Conservation (phyloP, 2,113 vertebrate species). For the Mormyrus iriodes region DNA sequence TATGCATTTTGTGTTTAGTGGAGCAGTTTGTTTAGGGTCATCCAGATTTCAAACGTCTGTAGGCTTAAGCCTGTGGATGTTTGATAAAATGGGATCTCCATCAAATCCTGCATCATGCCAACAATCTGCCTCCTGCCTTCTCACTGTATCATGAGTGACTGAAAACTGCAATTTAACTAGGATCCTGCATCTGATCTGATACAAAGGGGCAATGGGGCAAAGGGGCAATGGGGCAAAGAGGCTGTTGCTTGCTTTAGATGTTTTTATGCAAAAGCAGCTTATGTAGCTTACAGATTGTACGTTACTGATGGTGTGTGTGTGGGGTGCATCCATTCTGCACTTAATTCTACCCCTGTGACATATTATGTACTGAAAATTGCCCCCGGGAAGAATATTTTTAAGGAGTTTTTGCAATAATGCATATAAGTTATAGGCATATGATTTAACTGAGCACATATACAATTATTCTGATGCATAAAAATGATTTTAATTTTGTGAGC, state of each 20-base stretch:
- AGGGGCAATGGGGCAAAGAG: not conserved
- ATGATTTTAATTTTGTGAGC: not conserved
- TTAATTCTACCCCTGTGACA: not conserved
- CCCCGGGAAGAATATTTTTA: not conserved
- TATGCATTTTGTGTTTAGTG: not conserved
- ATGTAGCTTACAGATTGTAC: not conserved
- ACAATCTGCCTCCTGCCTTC: not conserved
- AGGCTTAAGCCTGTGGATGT: not conserved
- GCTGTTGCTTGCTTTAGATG: not conserved
- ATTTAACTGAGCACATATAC: not conserved
- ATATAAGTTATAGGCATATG: not conserved
- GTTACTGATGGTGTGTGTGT: not conserved
- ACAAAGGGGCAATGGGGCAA: not conserved
- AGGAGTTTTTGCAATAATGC: not conserved
- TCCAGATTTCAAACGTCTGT: not conserved
- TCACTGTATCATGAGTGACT: not conserved
- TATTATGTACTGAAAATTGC: not conserved
- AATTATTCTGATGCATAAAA: not conserved
- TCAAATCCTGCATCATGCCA: not conserved
- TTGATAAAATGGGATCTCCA: not conserved
- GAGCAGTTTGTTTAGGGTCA: not conserved
- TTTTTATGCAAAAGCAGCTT: not conserved
- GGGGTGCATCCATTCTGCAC: not conserved
- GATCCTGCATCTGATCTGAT: not conserved
- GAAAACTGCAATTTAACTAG: not conserved